phyloP scores from a whole-genome alignment of 2,113 vertebrate genomes.

The Chinchilla lanigera region DNA sequence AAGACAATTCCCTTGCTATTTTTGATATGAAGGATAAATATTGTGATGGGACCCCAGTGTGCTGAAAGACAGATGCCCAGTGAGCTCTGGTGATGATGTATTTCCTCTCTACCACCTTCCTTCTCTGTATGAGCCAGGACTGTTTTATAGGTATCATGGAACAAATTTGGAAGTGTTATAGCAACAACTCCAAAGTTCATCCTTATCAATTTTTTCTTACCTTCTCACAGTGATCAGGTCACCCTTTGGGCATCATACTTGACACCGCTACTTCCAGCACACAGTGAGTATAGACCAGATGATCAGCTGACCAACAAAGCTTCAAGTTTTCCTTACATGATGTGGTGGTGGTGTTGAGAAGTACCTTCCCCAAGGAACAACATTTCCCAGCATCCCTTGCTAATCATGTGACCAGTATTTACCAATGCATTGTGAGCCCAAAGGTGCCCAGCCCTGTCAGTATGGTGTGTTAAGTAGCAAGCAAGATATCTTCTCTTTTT shows the following conservation, averaged over 20 bases:
- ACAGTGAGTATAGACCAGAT: not conserved
- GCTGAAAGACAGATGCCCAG: not conserved
- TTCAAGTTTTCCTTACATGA: not conserved
- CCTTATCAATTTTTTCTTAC: not conserved
- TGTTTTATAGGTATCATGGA: not conserved
- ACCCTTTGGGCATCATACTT: not conserved
- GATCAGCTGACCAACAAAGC: not conserved
- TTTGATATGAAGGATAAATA: not conserved
- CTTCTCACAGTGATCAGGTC: not conserved
- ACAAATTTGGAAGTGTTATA: not conserved
- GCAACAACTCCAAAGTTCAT: not conserved
- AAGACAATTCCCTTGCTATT: not conserved
- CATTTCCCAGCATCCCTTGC: not conserved
- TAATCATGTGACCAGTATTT: not conserved
- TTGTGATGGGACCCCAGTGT: not conserved
- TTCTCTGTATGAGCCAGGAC: not conserved
- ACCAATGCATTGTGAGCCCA: not conserved
- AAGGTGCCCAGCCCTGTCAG: not conserved
- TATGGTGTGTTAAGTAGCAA: not conserved
- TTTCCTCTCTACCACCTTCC: not conserved
- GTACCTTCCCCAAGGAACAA: not conserved
- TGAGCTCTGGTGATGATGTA: not conserved
- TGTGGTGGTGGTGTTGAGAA: not conserved
- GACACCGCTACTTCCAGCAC: no score
- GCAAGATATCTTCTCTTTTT: not conserved